Percentiles rank a stretch among this genome's conserved stretches.
Conservation (phyloP, 1,140 invertebrate genomes). For the Augochlora pura region DNA sequence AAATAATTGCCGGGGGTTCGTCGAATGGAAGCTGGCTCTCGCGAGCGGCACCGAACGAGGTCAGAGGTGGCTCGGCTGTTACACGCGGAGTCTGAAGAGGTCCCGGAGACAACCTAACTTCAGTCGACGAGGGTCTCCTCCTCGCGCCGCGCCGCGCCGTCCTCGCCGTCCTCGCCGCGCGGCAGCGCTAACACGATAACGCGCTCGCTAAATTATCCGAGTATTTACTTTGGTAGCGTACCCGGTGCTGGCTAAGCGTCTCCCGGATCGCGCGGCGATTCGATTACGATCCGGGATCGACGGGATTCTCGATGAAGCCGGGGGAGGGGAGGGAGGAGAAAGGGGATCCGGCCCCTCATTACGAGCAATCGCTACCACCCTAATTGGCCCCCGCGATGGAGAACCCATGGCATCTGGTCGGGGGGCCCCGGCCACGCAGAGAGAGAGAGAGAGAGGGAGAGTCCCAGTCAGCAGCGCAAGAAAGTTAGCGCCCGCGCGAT, state of each 20-base stretch:
- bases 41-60: neutral
- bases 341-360: constrained; percentile 18
- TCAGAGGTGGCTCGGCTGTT: neutral
- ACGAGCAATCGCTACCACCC: constrained; percentile 26
- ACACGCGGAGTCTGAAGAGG: no score
- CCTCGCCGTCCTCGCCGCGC: no score
- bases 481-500: constrained; percentile 32
- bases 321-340: neutral
- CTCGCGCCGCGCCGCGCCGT: no score
- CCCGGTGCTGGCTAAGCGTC: neutral
- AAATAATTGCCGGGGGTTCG: constrained; percentile 32
- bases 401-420: constrained; percentile 34
- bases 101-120: no score
- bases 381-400: constrained; percentile 19
- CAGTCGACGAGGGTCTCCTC: no score
- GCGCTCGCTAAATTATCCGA: neutral
- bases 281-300: constrained; percentile 10
- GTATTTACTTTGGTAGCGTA: neutral
- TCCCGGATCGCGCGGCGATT: neutral
- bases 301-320: neutral
- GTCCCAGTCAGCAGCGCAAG: neutral
- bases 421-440: neutral
- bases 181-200: neutral
- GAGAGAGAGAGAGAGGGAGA: no score
- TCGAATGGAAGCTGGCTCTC: neutral